phyloP scores from a whole-genome alignment of 2,797 vertebrate species.

The Liparis tanakae region DNA sequence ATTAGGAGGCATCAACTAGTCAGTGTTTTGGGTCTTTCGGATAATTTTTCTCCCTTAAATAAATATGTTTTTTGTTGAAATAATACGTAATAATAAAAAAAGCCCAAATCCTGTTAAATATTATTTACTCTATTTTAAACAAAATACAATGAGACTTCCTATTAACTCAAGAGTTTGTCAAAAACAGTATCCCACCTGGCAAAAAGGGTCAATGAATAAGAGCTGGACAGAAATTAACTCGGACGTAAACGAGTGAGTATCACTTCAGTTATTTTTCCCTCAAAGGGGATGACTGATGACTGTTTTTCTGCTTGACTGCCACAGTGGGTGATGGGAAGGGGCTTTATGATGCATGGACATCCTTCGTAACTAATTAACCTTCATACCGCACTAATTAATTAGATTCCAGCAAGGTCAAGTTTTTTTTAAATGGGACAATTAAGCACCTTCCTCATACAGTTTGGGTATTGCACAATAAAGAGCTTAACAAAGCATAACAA shows the following conservation, averaged over 20 bases:
- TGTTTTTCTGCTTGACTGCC: slow-evolving; percentile 80
- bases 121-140: slow-evolving; percentile 27
- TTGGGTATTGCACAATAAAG: slow-evolving; percentile 52
- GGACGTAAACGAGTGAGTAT: slow-evolving; percentile 59
- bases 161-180: slow-evolving; percentile 66
- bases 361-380: slow-evolving; percentile 86
- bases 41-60: background rate
- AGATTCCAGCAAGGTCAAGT: slow-evolving; percentile 83
- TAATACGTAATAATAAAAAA: slow-evolving; percentile 13
- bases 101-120: slow-evolving; percentile 1
- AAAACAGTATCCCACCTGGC: slow-evolving; percentile 57
- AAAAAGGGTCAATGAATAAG: slow-evolving; percentile 56
- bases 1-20: background rate
- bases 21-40: background rate
- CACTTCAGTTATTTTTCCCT: slow-evolving; percentile 52
- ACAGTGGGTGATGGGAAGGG: slow-evolving; percentile 80
- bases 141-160: slow-evolving; percentile 50
- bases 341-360: slow-evolving; percentile 84
- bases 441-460: slow-evolving; percentile 63
- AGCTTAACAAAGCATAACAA: slow-evolving; percentile 45
- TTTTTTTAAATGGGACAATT: slow-evolving; percentile 82
- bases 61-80: background rate
- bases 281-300: slow-evolving; percentile 69
- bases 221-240: slow-evolving; percentile 61
- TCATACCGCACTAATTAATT: slow-evolving; percentile 86